These are phyloP conservation scores for Globodera ellingtonae DNA, from an alignment of 1,140 invertebrate genomes.

Conservation along the genomic window DNA sequence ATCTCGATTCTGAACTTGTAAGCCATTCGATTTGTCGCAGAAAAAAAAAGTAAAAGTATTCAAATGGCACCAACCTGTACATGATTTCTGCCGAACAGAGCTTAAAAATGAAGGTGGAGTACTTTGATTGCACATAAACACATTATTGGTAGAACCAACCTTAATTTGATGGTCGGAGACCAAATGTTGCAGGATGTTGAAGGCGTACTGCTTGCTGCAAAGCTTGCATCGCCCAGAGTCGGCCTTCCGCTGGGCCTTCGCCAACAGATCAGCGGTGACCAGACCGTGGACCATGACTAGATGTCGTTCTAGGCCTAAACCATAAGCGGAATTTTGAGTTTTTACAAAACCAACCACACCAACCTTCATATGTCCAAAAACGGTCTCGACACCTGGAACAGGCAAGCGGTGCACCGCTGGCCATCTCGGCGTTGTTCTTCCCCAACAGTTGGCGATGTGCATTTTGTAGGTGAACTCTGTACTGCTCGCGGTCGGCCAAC, in stretches of 20 bases:
- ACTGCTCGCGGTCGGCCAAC: constrained; percentile 48
- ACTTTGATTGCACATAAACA: neutral
- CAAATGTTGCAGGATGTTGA: constrained; percentile 63
- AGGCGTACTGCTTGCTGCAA: constrained; percentile 74
- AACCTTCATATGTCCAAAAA: constrained; percentile 81
- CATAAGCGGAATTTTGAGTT: neutral
- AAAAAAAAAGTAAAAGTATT: too few relatives aligned
- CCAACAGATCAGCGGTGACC: constrained; percentile 91
- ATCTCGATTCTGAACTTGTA: too few relatives aligned
- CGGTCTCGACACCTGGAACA: constrained; percentile 92
- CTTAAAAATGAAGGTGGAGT: constrained; percentile 28
- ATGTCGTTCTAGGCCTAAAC: constrained; percentile 75
- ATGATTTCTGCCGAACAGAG: constrained; percentile 53
- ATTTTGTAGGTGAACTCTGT: constrained; percentile 42
- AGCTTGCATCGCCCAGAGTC: constrained; percentile 89
- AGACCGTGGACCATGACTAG: constrained; percentile 86
- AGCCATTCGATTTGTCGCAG: too few relatives aligned
- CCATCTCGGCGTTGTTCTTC: constrained; percentile 51
- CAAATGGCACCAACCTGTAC: constrained; percentile 32
- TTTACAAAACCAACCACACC: constrained; percentile 63
- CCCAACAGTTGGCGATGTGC: constrained; percentile 52
- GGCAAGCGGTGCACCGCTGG: constrained; percentile 76
- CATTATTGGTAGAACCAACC: constrained; percentile 4
- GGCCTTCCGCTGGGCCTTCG: constrained; percentile 89
- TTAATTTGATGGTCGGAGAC: constrained; percentile 55